phyloP scores from a whole-genome alignment of 2,797 vertebrate genomes.

The Mionectes olivaceus region DNA sequence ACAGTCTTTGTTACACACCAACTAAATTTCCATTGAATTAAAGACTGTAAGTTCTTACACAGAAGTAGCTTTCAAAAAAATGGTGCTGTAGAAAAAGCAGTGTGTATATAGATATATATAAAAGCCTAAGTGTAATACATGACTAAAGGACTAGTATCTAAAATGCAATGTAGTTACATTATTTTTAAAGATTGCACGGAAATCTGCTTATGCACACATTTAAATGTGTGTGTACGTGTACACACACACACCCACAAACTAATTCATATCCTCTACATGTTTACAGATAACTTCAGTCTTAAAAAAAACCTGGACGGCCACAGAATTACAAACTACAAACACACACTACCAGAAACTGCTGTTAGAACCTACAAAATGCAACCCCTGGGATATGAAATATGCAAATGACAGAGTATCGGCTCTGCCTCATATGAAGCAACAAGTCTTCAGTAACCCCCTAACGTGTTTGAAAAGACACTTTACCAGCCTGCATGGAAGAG shows the following conservation, averaged over 20 bases:
- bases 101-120: neutral
- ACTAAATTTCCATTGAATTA: neutral
- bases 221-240: rapidly evolving
- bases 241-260: rapidly evolving
- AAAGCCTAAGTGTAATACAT: rapidly evolving
- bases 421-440: neutral
- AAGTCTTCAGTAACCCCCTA: neutral
- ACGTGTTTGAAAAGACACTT: neutral
- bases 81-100: neutral
- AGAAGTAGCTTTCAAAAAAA: neutral
- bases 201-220: neutral
- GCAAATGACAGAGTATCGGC: neutral
- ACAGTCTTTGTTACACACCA: neutral
- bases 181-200: neutral
- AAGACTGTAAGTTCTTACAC: neutral
- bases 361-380: neutral
- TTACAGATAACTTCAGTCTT: neutral
- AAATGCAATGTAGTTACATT: neutral
- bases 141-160: neutral
- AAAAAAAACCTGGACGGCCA: neutral
- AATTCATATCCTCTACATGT: neutral
- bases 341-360: neutral
- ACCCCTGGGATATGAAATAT: neutral
- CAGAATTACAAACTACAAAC: neutral
- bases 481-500: rapidly evolving